Evolutionary conservation across 2,888 invertebrate species (phyloP), one percentile per base, ranked within the genome.

Genomic region (Rugalucina vietnamica): DNA sequence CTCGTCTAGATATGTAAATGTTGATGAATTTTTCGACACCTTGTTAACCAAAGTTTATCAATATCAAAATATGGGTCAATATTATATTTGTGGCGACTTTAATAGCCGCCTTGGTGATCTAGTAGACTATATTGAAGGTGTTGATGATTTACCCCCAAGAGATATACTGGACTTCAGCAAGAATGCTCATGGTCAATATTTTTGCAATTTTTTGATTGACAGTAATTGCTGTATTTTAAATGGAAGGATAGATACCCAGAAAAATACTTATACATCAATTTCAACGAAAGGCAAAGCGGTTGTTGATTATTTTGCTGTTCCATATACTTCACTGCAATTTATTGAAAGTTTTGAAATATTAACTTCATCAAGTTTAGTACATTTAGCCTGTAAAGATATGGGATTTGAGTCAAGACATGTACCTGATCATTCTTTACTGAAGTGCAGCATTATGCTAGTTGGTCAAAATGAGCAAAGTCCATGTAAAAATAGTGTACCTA

Each of bases 61-160:
- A n/a, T 74, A 74, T 74, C 79, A 73, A 14, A 74, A 74, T 69
- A 18, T 37, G 43, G 79, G 74, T 1, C 43, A 27, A 32, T 37
- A 65, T 4, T 69, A 43, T 69, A 34, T 76, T 4, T 24, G 37
- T 69, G 65, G 76, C 24, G 69, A 76, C 37, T 78, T 78, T 34
- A 71, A 71, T 73, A 73, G 79, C 24, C n/a, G 57, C 10, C 10
- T 27, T 34, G 69, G 75, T 8, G 39, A 80, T 69, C n/a, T 21
- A 12, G 80, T 75, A 29, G 80, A 80, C 37, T 74, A 49, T 70
- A 80, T 81, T 43, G 49, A 18, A 32, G 79, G 73, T 27, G 57
- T 79, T 1, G 76, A 75, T 39, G 36, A 39, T n/a, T 76, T 76
- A 21, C 39, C 39, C 50, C 24, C 50, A 21, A 21, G 50, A 74